Conservation (phyloP, 2,888 invertebrate species). For the Mechanitis messenoides region DNA sequence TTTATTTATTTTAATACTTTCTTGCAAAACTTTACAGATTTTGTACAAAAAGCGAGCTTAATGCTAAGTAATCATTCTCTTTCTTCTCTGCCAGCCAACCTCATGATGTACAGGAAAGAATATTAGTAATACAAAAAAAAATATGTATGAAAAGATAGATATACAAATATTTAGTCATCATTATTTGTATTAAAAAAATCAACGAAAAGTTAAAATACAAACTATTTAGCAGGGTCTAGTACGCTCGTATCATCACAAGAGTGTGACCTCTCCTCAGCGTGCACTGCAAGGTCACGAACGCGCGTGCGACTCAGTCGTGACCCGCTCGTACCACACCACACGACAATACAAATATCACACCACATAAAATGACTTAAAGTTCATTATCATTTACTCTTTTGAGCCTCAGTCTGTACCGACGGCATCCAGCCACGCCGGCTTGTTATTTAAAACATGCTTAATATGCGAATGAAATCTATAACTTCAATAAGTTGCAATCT, state of each 20-base stretch:
- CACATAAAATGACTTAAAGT: constrained; percentile 54
- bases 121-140: no score
- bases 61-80: no score
- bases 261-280: constrained; percentile 70
- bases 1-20: no score
- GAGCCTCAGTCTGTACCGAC: constrained; percentile 51
- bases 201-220: no score
- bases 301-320: constrained; percentile 74
- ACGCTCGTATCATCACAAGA: constrained; percentile 62
- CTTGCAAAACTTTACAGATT: no score
- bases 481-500: constrained; percentile 14
- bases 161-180: no score
- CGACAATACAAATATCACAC: constrained; percentile 52
- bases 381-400: constrained; percentile 50
- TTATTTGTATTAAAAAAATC: no score
- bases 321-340: constrained; percentile 64
- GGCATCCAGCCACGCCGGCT: constrained; percentile 31
- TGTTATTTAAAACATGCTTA: constrained; percentile 44
- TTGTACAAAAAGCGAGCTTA: no score
- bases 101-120: no score
- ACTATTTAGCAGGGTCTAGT: constrained; percentile 37
- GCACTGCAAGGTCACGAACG: constrained; percentile 76
- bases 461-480: constrained; percentile 35
- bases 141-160: no score
- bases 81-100: no score